Percentiles rank a stretch among this genome's conserved stretches.
Evolutionary conservation across 1,140 invertebrate species (phyloP).

Genomic region (Drosophila kikkawai): DNA sequence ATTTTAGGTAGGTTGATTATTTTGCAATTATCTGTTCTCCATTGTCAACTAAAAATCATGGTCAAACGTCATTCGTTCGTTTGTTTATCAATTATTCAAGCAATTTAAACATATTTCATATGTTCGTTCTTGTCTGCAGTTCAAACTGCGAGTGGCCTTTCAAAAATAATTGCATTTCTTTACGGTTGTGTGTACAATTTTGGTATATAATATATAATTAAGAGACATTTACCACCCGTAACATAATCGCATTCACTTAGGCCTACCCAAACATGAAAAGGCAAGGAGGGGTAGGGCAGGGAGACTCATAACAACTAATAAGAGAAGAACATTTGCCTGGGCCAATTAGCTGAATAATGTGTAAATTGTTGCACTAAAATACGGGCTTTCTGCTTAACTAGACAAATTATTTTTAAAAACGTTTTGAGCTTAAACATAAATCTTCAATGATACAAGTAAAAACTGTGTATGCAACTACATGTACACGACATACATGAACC

Average conservation of each 20-base stretch:
- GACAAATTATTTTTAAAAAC: slow-evolving; percentile 65
- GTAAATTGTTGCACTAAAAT: slow-evolving; percentile 59
- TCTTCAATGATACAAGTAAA: slow-evolving; percentile 66
- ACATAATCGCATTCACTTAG: slow-evolving; percentile 39
- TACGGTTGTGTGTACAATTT: slow-evolving; percentile 57
- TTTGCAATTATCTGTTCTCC: slow-evolving; percentile 56
- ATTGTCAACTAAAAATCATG: slow-evolving; percentile 50
- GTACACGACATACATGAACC: slow-evolving; percentile 59
- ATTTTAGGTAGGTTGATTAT: slow-evolving; percentile 78
- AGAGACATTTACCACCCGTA: slow-evolving; percentile 56
- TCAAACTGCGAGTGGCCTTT: slow-evolving; percentile 51
- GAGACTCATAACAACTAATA: slow-evolving; percentile 67
- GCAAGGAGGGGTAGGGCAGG: slow-evolving; percentile 7
- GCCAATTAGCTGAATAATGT: slow-evolving; percentile 26
- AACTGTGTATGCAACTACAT: slow-evolving; percentile 61
- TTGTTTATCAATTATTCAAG: slow-evolving; percentile 9
- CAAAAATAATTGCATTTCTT: slow-evolving; percentile 58
- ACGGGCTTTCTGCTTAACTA: slow-evolving; percentile 56
- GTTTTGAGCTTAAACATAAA: slow-evolving; percentile 69
- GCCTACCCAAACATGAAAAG: slow-evolving; percentile 25
- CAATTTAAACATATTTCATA: slow-evolving; percentile 74
- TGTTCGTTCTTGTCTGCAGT: slow-evolving; percentile 59
- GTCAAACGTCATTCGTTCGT: slow-evolving; percentile 6
- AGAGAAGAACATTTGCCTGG: slow-evolving; percentile 50
- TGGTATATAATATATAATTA: slow-evolving; percentile 59